Percentiles rank a stretch among this genome's conserved stretches.
phyloP scores from a whole-genome alignment of 2,113 vertebrate species.

The Lepisosteus oculatus region DNA sequence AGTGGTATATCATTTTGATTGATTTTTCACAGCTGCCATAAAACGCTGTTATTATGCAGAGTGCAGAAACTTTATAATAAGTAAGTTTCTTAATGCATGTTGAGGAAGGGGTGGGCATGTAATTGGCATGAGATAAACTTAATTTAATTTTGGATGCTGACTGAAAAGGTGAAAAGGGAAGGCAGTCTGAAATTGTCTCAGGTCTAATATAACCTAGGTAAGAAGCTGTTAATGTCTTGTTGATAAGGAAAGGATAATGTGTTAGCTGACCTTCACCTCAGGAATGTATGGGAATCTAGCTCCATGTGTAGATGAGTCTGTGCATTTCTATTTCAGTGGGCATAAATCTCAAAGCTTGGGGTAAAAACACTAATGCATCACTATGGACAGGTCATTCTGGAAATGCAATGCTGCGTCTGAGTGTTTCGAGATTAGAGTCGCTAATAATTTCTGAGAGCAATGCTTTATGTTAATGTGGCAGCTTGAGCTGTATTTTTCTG shows the following conservation, averaged over 20 bases:
- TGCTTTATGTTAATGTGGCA: slow-evolving; percentile 77
- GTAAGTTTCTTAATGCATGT: slow-evolving; percentile 29
- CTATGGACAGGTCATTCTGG: slow-evolving; percentile 68
- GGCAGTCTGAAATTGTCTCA: slow-evolving; percentile 13
- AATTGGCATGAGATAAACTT: slow-evolving; percentile 25
- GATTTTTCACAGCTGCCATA: slow-evolving; percentile 61
- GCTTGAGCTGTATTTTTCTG: slow-evolving; percentile 62
- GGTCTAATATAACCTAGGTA: slow-evolving; percentile 30
- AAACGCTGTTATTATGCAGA: slow-evolving; percentile 46
- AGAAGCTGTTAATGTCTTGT: slow-evolving; percentile 31
- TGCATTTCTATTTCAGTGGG: slow-evolving; percentile 44
- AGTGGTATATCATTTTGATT: slow-evolving; percentile 75
- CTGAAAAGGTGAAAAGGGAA: no score
- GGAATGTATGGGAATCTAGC: slow-evolving; percentile 29
- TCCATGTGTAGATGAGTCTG: slow-evolving; percentile 31
- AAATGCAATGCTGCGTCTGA: slow-evolving; percentile 61
- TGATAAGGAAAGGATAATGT: slow-evolving; percentile 47
- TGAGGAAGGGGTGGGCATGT: slow-evolving; percentile 15
- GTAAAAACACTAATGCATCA: slow-evolving; percentile 66
- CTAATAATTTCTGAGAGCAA: slow-evolving; percentile 70
- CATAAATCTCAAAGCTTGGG: slow-evolving; percentile 50
- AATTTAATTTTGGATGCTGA: slow-evolving; percentile 19
- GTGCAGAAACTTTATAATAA: slow-evolving; percentile 47
- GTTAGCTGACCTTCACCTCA: slow-evolving; percentile 46
- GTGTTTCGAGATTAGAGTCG: slow-evolving; percentile 69